Base-by-base conservation (phyloP, 2,797 vertebrate genomes). In the Ctenopoma kingsleyae region DNA sequence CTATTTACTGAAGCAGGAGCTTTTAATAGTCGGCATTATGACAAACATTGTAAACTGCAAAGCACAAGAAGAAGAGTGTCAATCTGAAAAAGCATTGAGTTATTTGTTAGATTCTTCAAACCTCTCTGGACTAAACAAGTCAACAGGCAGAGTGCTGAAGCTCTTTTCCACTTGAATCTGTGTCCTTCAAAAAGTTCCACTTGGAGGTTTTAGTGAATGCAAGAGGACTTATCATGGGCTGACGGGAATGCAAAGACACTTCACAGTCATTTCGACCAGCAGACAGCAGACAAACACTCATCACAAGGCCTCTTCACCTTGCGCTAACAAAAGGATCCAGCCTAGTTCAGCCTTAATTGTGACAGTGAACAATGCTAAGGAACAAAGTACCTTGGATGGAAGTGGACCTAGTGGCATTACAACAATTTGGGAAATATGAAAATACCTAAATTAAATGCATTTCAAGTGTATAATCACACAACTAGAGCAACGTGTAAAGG, bases 241-340 rank as follows among this genome's bases (percentile, higher is more conserved):
- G 77, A 71, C 22, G 44, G 66, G 54, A 67, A 65, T 1, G 15
- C 48, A 48, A 52, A 74, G 47, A 44, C 83, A 76, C 88, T 89
- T 66, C 25, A 74, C 58, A 54, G 47, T 71, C 61, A 67, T 84
- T 78, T 77, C 59, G 40, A 46, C 8, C 51, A 51, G 56, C 46
- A 61, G 43, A 36, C 72, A 55, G 72, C 74, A 81, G 74, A 74
- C 63, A 86, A 85, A 86, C 76, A 87, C 82, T 91, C 70, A 30
- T 71, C 69, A 49, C 40, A 47, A 64, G 61, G 50, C 57, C 82
- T 74, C 84, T 87, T 78, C 65, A 81, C 71, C 53, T 78, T 51
- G 1, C 63, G 66, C 46, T 40, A 32, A 83, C 67, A 67, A 64
- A 74, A 58, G 76, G 44, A 77, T 8, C 60, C 62, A 51, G 56